Percentiles rank a stretch among this genome's conserved stretches.
Conservation (phyloP, 2,797 vertebrate species). For the Parambassis ranga region DNA sequence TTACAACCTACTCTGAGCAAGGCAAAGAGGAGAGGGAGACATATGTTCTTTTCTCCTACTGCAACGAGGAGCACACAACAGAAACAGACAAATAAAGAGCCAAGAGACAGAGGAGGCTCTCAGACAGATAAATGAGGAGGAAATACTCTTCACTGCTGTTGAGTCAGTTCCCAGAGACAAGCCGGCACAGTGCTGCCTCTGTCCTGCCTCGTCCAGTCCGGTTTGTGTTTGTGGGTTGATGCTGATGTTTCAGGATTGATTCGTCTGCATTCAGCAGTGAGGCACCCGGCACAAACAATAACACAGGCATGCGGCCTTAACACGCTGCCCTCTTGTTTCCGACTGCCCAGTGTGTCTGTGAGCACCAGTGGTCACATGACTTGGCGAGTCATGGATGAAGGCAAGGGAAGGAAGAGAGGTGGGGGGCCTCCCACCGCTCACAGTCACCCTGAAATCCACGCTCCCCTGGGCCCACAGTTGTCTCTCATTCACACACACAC, state of each 20-base stretch:
- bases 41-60: conserved; percentile 10
- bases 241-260: conserved; percentile 73
- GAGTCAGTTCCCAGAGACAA: conserved; percentile 58
- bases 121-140: conserved; percentile 60
- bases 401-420: neutral
- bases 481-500: neutral
- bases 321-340: conserved; percentile 69
- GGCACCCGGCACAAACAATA: conserved; percentile 68
- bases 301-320: conserved; percentile 68
- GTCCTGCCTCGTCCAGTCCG: conserved; percentile 30
- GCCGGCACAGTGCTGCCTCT: conserved; percentile 58
- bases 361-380: conserved; percentile 74
- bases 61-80: conserved; percentile 37
- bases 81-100: conserved; percentile 42
- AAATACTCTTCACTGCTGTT: conserved; percentile 30
- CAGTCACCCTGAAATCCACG: conserved; percentile 20
- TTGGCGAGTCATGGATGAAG: conserved; percentile 38
- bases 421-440: neutral
- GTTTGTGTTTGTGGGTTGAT: conserved; percentile 45
- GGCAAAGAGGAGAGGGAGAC: conserved; percentile 4
- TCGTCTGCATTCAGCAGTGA: conserved; percentile 67
- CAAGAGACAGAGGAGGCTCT: conserved; percentile 37
- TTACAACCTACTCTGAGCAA: conserved; percentile 47
- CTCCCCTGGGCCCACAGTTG: conserved; percentile 17
- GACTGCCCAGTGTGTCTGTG: conserved; percentile 60